A percentile compares a stretch with the other conserved stretches of the same genome.
These are phyloP conservation scores for Telmatochromis brachygnathus DNA, from an alignment of 2,113 vertebrate genomes.

Conservation along the genomic window DNA sequence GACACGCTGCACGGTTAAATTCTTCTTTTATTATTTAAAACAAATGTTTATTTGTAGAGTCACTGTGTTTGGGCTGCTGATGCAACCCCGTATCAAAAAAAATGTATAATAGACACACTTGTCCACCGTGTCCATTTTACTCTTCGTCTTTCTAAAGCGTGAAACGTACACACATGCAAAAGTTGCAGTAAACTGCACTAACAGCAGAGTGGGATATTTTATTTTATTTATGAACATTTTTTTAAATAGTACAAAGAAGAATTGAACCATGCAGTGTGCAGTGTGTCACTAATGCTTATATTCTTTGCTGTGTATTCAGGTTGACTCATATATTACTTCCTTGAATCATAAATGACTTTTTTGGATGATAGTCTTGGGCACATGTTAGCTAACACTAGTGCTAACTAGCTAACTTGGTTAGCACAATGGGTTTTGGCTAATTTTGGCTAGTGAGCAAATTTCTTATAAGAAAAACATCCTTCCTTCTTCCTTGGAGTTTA, in stretches of 20 bases:
- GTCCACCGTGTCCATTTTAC: background rate
- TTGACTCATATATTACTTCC: background rate
- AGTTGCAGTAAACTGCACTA: background rate
- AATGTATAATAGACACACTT: background rate
- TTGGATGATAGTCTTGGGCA: background rate
- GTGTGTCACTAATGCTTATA: background rate
- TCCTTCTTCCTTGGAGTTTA: background rate
- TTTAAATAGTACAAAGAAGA: background rate
- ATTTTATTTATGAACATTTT: background rate
- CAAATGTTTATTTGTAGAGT: background rate
- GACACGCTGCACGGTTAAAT: background rate
- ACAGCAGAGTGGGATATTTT: background rate
- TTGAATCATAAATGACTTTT: background rate
- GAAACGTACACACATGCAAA: background rate
- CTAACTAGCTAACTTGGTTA: background rate
- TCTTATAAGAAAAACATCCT: background rate
- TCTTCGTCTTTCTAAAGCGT: background rate
- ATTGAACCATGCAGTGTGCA: background rate
- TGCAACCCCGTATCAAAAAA: background rate
- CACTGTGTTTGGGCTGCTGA: background rate
- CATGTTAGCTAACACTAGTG: background rate
- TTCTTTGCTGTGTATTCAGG: background rate
- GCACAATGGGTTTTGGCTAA: accelerated
- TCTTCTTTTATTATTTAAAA: background rate
- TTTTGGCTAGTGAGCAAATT: background rate